Evolutionary conservation across 2,888 invertebrate species (phyloP), one percentile per base, ranked within the genome.

Genomic region (Cartodere bifasciata): DNA sequence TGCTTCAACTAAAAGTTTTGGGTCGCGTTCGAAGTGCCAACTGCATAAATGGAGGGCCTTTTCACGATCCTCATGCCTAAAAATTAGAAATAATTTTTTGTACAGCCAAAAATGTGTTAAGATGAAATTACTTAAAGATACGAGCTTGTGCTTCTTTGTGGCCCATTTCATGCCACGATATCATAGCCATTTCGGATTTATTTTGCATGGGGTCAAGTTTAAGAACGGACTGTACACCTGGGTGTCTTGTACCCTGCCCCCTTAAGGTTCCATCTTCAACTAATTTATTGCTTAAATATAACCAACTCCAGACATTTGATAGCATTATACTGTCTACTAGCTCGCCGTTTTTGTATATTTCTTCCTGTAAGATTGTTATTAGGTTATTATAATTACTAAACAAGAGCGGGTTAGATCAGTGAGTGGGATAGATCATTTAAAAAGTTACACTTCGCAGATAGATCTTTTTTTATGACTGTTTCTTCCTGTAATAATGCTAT

Each of bases 31-130:
- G 56, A 79, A 78, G 38, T 75, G 73, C 92, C 92, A 94, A 12
- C 88, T 88, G 64, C 92, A 92, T 38, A 92, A 64, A 53, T 79
- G 77, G 38, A 92, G 63, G 2, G 86, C 86, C 53, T 77, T 74
- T 42, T 79, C 78, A 38, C 90, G 72, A 53, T 82, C 81, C 28
- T 72, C 70, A 42, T 78, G 77, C 48, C 80, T 77, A 47, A 22
- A 40, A 38, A 39, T 34, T 26, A 24, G 22, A 13, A 21, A 24
- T 14, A 27, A 27, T 11, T 6, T n/a, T 24, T 11, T 7, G 6
- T 9, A 7, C 20, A 20, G 20, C 7, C 20, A 6, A 20, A 6
- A 7, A 7, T 20, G 20, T n/a, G n/a, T 20, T 6, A 20, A n/a
- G 20, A 6, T 20, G n/a, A n/a, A 32, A 28, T 48, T 52, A 71